phyloP scores from a whole-genome alignment of 2,113 vertebrate species.

The Corythaeola cristata region DNA sequence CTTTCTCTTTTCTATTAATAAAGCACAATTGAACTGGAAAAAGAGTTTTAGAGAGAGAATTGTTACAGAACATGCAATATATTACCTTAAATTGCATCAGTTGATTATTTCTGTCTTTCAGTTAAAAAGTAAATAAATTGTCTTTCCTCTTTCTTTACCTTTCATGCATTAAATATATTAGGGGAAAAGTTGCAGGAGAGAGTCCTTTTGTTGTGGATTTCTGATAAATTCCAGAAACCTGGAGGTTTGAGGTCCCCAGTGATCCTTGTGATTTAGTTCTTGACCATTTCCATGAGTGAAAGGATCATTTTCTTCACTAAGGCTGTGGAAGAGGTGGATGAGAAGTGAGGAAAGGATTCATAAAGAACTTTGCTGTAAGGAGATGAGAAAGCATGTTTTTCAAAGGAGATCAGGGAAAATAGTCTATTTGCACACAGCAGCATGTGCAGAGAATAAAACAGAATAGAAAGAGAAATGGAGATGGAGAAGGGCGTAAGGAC shows the following conservation, averaged over 20 bases:
- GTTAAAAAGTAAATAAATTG: background rate
- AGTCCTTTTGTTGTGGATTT: background rate
- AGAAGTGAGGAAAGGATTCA: background rate
- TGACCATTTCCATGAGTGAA: background rate
- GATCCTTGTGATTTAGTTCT: background rate
- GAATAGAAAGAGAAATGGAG: background rate
- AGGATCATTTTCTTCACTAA: background rate
- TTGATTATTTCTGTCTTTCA: background rate
- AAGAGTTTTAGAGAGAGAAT: background rate
- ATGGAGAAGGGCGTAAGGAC: background rate
- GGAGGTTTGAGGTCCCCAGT: background rate
- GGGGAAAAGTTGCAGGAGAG: background rate
- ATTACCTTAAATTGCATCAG: background rate
- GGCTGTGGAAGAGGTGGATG: background rate
- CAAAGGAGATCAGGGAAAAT: background rate
- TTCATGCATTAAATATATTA: background rate
- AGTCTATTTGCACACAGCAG: background rate
- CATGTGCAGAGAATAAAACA: background rate
- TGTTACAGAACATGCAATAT: background rate
- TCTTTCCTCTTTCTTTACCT: background rate
- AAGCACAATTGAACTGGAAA: background rate
- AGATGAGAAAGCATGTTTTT: background rate
- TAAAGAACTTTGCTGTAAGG: background rate
- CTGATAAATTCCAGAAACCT: background rate
- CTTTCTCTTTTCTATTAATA: background rate